Base-by-base conservation (phyloP, 1,140 invertebrate species). In the Cepaea nemoralis region DNA sequence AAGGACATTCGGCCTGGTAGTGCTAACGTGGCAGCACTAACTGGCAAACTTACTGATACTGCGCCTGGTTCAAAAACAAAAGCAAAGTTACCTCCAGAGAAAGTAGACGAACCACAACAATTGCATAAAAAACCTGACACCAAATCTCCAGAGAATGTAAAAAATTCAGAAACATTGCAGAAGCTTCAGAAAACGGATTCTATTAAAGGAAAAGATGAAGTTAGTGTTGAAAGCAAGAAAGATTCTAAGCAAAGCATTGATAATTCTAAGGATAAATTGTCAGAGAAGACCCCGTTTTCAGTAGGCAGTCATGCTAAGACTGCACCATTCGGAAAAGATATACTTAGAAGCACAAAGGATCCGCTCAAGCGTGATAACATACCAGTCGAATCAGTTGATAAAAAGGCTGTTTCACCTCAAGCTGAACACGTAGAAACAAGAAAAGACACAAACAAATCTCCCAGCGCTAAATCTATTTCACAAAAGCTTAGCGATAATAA, bases 301-400 rank as follows among this genome's bases (percentile, higher is more conserved):
- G 22, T 22, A 55, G 3, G 8, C n/a, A 22, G 8, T 22, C 37
- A 31, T 24, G 67, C 63, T 69, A 79, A 67, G 69, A 10, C 77
- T 31, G 63, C 39, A 2, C 77, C 77, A 3, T 79, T 69, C 69
- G 63, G 77, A 2, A 79, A 79, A 79, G 66, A 69, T 22, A 35
- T 79, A 19, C 33, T 79, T 1, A 67, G 31, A 69, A 69, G 40
- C 48, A 45, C 42, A 31, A 79, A 79, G 48, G 77, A 79, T 16
- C 1, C 14, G 35, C 27, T 1, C 0, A 77, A 79, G 48, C 12
- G 45, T 3, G 77, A 79, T 0, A 8, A 35, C 2, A 1, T n/a
- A 22, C 5, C 2, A 8, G 19, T 6, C 6, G 6, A 2, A 8
- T 31, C 27, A 27, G 16, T 31, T 10, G 59, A 63, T 2, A 63